Evolutionary conservation across 2,113 vertebrate species (phyloP), one percentile per base, ranked within the genome.

Genomic region (Atherinomorus stipes): DNA sequence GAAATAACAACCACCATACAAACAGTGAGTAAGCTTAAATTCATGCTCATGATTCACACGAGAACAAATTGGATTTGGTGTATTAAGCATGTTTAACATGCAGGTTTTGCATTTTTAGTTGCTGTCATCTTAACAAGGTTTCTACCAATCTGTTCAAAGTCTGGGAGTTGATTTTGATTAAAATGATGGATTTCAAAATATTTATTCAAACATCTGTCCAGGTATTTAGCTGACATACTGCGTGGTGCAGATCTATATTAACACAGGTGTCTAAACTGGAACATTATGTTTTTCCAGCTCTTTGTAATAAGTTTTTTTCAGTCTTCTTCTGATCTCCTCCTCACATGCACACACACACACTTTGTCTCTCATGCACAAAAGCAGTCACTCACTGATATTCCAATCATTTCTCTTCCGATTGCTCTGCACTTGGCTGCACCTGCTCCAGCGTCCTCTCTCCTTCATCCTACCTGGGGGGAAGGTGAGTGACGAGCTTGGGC

Each of bases 381-480:
- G 81, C 74, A 61, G 78, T 78, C 81, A 28, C 80, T 88, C 76
- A 34, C 74, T 79, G 70, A 91, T 90, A 88, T 89, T 93, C 84
- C 84, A 92, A 90, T 93, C 83, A 89, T 92, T 88, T 84, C 70
- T 88, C 79, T 69, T 88, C 57, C 75, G 58, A 92, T 91, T 91
- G 90, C 88, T 83, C 84, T 67, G 56, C 81, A 89, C 89, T 87
- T 67, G 61, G 85, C 78, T 82, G 90, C 91, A 93, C 90, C 91
- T 93, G 91, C 88, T 85, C 88, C 88, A 64, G 65, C 71, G 56
- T 84, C 85, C 79, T 71, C 77, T 73, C 64, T 73, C 28, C 59
- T 70, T 62, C 71, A 59, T 71, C 79, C 77, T 88, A 90, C 91
- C 90, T 90, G 76, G 91, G 85, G 90, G 90, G 85, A 90, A 88